phyloP scores from a whole-genome alignment of 2,113 vertebrate genomes.

The Heterotilapia buettikoferi region DNA sequence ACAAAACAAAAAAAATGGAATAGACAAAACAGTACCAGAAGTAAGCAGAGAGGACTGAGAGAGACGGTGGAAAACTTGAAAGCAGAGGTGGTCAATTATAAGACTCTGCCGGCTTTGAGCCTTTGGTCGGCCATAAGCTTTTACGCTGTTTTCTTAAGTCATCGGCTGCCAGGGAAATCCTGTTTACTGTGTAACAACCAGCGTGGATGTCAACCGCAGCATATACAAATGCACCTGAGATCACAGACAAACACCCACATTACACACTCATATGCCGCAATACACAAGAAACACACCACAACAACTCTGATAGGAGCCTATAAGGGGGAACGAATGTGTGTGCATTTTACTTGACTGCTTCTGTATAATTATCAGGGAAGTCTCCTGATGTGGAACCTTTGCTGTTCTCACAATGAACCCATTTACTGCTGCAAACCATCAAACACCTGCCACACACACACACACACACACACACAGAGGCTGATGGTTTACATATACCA shows the following conservation, averaged over 20 bases:
- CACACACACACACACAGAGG: constrained; percentile 15
- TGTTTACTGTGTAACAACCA: constrained; percentile 49
- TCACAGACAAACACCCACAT: constrained; percentile 65
- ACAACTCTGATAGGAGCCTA: constrained; percentile 3
- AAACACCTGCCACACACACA: constrained; percentile 53
- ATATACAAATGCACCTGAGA: constrained; percentile 37
- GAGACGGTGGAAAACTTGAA: constrained; percentile 15
- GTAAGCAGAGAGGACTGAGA: background rate
- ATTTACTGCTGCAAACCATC: constrained; percentile 69
- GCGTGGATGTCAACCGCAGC: constrained; percentile 28
- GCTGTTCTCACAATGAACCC: constrained; percentile 69
- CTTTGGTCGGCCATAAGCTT: constrained; percentile 25
- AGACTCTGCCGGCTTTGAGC: constrained; percentile 40
- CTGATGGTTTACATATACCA: constrained; percentile 34
- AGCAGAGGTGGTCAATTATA: constrained; percentile 56
- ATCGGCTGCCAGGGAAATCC: constrained; percentile 17
- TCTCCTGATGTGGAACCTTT: constrained; percentile 70
- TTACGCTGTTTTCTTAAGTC: constrained; percentile 30
- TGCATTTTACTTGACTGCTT: constrained; percentile 32
- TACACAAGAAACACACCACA: constrained; percentile 33
- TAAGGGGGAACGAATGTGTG: background rate
- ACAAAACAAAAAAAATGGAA: background rate
- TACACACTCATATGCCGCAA: constrained; percentile 33
- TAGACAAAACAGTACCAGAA: constrained; percentile 11
- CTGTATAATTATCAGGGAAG: constrained; percentile 66